phyloP scores from a whole-genome alignment of 2,888 invertebrate genomes.

The Lepas anatifera region DNA sequence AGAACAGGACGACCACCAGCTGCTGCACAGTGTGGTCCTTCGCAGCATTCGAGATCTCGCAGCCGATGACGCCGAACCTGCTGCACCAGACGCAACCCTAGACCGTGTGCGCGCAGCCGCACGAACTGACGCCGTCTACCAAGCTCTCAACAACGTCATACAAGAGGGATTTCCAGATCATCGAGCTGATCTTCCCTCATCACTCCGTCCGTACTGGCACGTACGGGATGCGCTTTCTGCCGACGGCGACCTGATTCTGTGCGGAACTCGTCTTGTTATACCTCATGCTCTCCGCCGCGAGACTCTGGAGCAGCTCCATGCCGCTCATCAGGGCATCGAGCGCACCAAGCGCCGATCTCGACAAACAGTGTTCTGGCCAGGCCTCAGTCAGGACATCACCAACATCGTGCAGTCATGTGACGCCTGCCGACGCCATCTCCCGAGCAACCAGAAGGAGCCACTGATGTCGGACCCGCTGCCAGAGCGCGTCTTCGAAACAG shows the following conservation, averaged over 20 bases:
- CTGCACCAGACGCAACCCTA: neutral
- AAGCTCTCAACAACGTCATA: neutral
- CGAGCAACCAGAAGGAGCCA: neutral
- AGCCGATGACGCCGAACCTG: no score
- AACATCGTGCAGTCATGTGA: neutral
- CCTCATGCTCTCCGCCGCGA: no score
- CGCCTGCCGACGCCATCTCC: neutral
- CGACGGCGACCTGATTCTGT: no score
- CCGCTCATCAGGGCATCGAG: no score
- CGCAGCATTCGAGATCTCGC: neutral
- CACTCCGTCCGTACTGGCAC: no score
- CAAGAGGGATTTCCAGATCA: neutral
- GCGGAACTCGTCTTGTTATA: no score
- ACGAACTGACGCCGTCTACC: neutral
- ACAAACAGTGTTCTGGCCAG: no score
- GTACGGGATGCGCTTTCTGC: no score
- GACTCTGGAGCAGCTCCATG: no score
- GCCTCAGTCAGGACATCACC: neutral
- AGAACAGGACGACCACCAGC: neutral
- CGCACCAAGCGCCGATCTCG: no score
- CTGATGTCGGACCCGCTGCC: constrained; percentile 4
- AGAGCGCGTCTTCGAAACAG: neutral
- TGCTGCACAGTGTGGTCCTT: neutral
- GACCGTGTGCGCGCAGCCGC: constrained; percentile 10
- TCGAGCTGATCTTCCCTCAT: no score